These are phyloP conservation scores for Cerceris rybyensis DNA, from an alignment of 2,888 invertebrate genomes.

Conservation along the genomic window DNA sequence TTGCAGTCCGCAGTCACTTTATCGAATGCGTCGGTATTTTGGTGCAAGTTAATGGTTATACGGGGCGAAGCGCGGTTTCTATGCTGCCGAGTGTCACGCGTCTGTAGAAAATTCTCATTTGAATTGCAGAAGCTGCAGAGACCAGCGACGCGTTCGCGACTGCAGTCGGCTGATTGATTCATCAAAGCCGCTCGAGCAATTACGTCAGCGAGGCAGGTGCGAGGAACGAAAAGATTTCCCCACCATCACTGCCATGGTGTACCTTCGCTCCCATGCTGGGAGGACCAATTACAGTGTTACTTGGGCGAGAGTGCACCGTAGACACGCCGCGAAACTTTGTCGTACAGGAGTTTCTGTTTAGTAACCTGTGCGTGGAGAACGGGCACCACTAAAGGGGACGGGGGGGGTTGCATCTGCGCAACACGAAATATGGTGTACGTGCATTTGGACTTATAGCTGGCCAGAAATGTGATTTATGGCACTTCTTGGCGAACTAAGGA, in stretches of 20 bases:
- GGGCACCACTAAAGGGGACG: not conserved
- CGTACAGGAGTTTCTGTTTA: constrained; percentile 13
- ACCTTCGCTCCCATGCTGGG: constrained; percentile 4
- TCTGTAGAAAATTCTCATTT: constrained; percentile 64
- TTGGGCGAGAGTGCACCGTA: not conserved
- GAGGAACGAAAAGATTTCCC: constrained; percentile 45
- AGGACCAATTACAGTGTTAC: constrained; percentile 27
- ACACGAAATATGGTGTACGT: constrained; percentile 30
- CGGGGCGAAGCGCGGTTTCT: constrained; percentile 6
- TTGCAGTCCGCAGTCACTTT: constrained; percentile 40
- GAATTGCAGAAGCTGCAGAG: constrained; percentile 62
- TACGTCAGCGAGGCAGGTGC: constrained; percentile 56
- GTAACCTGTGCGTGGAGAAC: not conserved
- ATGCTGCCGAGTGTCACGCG: constrained; percentile 37
- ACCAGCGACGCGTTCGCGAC: constrained; percentile 27
- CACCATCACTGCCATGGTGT: not conserved
- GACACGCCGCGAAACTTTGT: constrained; percentile 24
- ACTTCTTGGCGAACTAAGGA: constrained; percentile 24
- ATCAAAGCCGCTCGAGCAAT: constrained; percentile 60
- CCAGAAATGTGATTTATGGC: constrained; percentile 32
- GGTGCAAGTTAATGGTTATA: constrained; percentile 56
- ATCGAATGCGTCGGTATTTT: constrained; percentile 39
- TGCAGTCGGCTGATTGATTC: constrained; percentile 62
- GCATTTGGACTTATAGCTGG: not conserved
- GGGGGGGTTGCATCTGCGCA: constrained; percentile 13